Conservation (phyloP, 92 coral and sea anemone genomes). For the Palythoa grandis region DNA sequence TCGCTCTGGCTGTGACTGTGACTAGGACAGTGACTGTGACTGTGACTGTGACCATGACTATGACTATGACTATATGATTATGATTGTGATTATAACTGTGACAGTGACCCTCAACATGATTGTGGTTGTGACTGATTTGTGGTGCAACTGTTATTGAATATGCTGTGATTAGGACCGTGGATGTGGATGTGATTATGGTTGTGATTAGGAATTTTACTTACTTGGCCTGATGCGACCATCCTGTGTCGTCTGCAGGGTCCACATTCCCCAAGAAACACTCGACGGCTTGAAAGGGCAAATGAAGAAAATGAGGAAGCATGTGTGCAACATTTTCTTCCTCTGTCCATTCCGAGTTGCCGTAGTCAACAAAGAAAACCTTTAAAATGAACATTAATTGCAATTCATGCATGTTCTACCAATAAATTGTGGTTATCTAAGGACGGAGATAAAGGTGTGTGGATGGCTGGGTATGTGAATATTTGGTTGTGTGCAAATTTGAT, state of each 20-base stretch:
- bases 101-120: too few species aligned
- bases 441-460: too few species aligned
- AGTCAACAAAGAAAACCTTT: slow-evolving; percentile 91
- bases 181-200: not conserved
- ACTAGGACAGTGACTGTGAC: not conserved
- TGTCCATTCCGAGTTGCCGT: slow-evolving; percentile 90
- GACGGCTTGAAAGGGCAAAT: slow-evolving; percentile 93
- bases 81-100: not conserved
- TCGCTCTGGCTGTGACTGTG: not conserved
- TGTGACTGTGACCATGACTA: too few species aligned
- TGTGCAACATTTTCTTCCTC: slow-evolving; percentile 75
- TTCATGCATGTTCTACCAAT: not conserved
- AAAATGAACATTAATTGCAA: not conserved
- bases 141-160: not conserved
- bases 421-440: not conserved
- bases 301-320: slow-evolving; percentile 97
- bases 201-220: slow-evolving; percentile 31
- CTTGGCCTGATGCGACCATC: slow-evolving; percentile 32
- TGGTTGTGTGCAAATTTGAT: too few species aligned
- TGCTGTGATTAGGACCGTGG: not conserved
- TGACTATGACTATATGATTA: not conserved
- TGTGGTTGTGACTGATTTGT: not conserved
- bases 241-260: slow-evolving; percentile 51
- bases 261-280: slow-evolving; percentile 94
- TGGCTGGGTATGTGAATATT: too few species aligned